Conservation (phyloP, 2,113 vertebrate genomes). For the Callospermophilus lateralis region DNA sequence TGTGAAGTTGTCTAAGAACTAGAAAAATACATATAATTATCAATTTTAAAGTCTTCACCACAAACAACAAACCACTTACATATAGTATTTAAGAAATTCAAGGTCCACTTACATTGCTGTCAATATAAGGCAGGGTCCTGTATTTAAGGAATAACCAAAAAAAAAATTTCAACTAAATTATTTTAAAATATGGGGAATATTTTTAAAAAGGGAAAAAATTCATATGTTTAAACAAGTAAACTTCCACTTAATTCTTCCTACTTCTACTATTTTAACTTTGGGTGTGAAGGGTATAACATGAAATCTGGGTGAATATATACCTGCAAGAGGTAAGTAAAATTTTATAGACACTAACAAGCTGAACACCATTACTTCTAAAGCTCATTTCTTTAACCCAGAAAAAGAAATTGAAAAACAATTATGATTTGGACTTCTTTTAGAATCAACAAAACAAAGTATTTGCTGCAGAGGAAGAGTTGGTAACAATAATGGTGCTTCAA, state of each 20-base stretch:
- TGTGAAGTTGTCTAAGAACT: background rate
- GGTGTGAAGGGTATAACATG: background rate
- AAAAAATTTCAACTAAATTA: background rate
- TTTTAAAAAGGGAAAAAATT: background rate
- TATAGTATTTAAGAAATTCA: background rate
- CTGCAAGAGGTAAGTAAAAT: background rate
- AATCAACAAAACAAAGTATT: background rate
- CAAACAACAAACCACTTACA: background rate
- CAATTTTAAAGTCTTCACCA: constrained; percentile 6
- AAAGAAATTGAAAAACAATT: background rate
- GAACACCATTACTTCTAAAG: background rate
- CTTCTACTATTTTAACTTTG: background rate
- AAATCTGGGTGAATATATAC: background rate
- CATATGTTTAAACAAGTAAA: background rate
- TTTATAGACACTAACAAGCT: background rate
- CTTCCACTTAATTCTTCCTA: background rate
- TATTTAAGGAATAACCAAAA: background rate
- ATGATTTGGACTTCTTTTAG: background rate
- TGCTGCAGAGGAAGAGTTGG: background rate
- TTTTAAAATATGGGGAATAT: background rate
- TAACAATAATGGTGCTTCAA: background rate
- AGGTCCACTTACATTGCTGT: background rate
- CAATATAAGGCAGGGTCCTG: background rate
- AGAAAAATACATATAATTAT: background rate
- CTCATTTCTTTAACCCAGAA: background rate